Conservation (phyloP, 2,888 invertebrate genomes). For the Cylindroiulus punctatus region DNA sequence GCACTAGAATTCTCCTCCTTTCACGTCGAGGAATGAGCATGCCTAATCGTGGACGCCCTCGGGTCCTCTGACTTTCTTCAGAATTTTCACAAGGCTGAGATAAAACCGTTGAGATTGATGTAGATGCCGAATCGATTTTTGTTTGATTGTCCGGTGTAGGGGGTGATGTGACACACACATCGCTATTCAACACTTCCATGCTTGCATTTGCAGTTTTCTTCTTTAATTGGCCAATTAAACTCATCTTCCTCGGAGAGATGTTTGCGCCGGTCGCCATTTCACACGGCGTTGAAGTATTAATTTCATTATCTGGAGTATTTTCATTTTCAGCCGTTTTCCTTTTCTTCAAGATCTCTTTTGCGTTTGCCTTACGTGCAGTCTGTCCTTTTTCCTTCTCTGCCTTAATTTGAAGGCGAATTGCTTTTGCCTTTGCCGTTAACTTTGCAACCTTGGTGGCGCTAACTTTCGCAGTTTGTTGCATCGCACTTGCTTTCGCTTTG, state of each 20-base stretch:
- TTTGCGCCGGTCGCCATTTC: background rate
- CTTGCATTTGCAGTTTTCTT: background rate
- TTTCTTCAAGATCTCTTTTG: background rate
- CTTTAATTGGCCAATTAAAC: conserved; percentile 1
- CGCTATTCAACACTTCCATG: background rate
- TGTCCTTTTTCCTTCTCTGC: background rate
- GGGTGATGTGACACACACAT: background rate
- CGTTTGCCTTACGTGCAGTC: background rate
- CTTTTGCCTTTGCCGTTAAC: conserved; percentile 13
- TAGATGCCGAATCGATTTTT: background rate
- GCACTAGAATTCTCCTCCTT: background rate
- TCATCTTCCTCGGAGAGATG: background rate
- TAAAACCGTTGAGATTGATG: background rate
- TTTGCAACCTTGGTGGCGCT: background rate
- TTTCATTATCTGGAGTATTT: background rate
- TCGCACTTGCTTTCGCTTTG: background rate
- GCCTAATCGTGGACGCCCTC: background rate
- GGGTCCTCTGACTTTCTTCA: background rate
- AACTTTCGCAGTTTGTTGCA: background rate
- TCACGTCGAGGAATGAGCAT: background rate
- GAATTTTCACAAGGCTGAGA: background rate
- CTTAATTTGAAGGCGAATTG: background rate
- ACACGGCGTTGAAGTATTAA: background rate
- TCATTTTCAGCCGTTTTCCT: background rate
- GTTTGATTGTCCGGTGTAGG: background rate